Percentiles rank a stretch among this genome's conserved stretches.
Conservation (phyloP, 2,888 invertebrate species). For the Scelioninae gen. 2 region DNA sequence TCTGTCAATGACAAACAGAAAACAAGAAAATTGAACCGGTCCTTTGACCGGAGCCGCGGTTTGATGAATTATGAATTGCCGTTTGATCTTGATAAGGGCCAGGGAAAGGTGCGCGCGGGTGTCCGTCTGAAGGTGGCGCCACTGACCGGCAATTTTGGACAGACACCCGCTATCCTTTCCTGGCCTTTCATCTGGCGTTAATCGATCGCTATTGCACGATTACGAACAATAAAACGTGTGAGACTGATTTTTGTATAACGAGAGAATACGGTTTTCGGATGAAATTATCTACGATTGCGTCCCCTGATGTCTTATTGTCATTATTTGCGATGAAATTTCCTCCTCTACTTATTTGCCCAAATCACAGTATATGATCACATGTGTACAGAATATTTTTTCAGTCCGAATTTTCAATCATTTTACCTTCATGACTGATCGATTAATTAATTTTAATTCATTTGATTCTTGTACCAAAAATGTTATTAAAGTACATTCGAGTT, state of each 20-base stretch:
- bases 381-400: constrained; percentile 53
- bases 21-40: too few species aligned
- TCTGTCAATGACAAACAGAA: too few species aligned
- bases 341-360: neutral
- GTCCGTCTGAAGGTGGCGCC: constrained; percentile 12
- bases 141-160: neutral
- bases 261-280: constrained; percentile 43
- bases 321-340: too few species aligned
- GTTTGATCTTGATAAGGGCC: constrained; percentile 45
- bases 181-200: constrained; percentile 44
- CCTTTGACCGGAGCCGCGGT: too few species aligned
- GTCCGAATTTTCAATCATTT: constrained; percentile 38
- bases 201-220: constrained; percentile 21
- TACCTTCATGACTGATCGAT: constrained; percentile 41
- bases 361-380: constrained; percentile 26
- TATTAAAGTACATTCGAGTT: constrained; percentile 60
- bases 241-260: constrained; percentile 72
- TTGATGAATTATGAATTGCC: constrained; percentile 24
- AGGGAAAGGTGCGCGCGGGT: constrained; percentile 9
- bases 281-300: constrained; percentile 47
- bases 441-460: constrained; percentile 53
- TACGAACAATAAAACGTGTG: constrained; percentile 66
- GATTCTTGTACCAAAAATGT: constrained; percentile 60
- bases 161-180: constrained; percentile 1
- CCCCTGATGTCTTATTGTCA: constrained; percentile 33